phyloP scores from a whole-genome alignment of 2,888 invertebrate genomes.

The Heliconius aoede region DNA sequence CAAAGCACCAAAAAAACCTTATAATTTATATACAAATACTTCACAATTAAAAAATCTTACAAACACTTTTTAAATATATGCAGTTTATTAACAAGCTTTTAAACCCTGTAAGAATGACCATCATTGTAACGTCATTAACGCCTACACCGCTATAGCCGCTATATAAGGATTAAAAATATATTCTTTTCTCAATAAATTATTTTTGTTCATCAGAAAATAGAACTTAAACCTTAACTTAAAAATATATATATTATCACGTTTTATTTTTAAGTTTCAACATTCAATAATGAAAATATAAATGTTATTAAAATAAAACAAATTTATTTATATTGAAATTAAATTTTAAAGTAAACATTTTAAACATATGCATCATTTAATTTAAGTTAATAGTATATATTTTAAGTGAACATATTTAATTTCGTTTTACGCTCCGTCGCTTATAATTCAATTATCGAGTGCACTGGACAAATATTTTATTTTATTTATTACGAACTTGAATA shows the following conservation, averaged over 20 bases:
- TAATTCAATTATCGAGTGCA: too few species aligned
- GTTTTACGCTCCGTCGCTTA: too few species aligned
- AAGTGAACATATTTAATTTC: too few species aligned
- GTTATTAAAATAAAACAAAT: not conserved
- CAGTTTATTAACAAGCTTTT: not conserved
- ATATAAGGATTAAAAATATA: conserved; percentile 21
- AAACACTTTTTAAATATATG: not conserved
- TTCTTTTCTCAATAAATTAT: conserved; percentile 1
- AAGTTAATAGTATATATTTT: not conserved
- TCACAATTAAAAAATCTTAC: not conserved
- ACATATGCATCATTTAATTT: not conserved
- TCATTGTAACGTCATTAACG: conserved; percentile 25
- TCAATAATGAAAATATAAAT: not conserved
- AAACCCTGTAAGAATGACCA: not conserved
- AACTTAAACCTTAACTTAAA: not conserved
- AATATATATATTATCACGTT: not conserved
- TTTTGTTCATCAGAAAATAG: not conserved
- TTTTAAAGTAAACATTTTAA: too few species aligned
- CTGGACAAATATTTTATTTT: too few species aligned
- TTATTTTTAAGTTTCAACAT: not conserved
- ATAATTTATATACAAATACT: not conserved
- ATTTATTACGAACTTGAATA: not conserved
- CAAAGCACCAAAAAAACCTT: not conserved
- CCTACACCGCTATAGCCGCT: conserved; percentile 19
- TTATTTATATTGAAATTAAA: too few species aligned